A percentile compares a stretch with the other conserved stretches of the same genome.
These are phyloP conservation scores for Antheraea assamensis DNA, from an alignment of 2,888 invertebrate genomes.

Conservation along the genomic window DNA sequence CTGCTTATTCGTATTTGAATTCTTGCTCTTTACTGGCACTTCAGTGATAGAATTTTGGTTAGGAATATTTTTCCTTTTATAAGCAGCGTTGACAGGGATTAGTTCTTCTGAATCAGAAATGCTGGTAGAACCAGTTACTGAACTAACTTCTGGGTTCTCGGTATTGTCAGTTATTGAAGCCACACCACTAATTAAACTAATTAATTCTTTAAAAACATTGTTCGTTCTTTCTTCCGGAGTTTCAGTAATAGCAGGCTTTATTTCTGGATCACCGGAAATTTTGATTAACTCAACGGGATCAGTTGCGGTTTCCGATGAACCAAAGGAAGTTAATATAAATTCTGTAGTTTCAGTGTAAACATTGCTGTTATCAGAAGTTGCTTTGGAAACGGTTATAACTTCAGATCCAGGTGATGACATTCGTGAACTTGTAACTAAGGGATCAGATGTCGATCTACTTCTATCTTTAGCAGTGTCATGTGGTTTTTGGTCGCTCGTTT, in stretches of 20 bases:
- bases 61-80: constrained; percentile 73
- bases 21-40: constrained; percentile 63
- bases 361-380: constrained; percentile 42
- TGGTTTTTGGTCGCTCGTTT: constrained; percentile 74
- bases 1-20: constrained; percentile 49
- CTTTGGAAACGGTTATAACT: constrained; percentile 50
- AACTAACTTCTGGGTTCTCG: constrained; percentile 40
- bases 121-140: constrained; percentile 44
- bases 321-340: constrained; percentile 59
- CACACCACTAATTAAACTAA: constrained; percentile 73
- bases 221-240: constrained; percentile 49
- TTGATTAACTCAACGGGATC: constrained; percentile 69
- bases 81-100: constrained; percentile 70
- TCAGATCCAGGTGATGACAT: constrained; percentile 47
- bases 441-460: constrained; percentile 47
- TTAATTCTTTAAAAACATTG: constrained; percentile 66
- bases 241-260: constrained; percentile 61
- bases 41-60: constrained; percentile 75
- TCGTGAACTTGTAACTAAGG: constrained; percentile 45
- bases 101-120: constrained; percentile 72
- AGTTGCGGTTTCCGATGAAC: constrained; percentile 65
- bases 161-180: constrained; percentile 72
- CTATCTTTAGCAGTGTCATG: constrained; percentile 59
- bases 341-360: constrained; percentile 67
- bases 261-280: constrained; percentile 54